Conservation (phyloP, 2,888 invertebrate genomes). For the Archips crataeganus region DNA sequence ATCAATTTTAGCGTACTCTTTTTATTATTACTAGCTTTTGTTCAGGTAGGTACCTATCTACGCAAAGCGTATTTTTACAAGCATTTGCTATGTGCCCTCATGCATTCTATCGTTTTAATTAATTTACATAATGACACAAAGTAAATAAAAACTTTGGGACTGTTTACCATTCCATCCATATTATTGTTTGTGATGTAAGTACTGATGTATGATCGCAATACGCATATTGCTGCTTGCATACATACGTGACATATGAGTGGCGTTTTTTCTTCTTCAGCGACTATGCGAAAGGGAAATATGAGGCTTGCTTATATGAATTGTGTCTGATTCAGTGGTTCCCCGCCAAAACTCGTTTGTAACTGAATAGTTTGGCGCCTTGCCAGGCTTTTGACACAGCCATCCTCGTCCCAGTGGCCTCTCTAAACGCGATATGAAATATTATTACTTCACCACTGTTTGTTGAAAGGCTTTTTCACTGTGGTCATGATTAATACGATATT, state of each 20-base stretch:
- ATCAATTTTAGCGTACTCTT: too few species aligned
- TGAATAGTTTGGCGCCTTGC: slow-evolving; percentile 68
- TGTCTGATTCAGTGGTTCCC: slow-evolving; percentile 39
- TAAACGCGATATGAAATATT: slow-evolving; percentile 54
- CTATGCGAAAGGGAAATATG: slow-evolving; percentile 38
- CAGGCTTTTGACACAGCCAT: slow-evolving; percentile 62
- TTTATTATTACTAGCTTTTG: too few species aligned
- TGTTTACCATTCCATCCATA: neutral
- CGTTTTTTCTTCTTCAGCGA: slow-evolving; percentile 33
- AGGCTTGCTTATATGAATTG: slow-evolving; percentile 40
- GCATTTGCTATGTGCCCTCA: too few species aligned
- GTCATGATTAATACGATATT: slow-evolving; percentile 27
- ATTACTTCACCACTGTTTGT: slow-evolving; percentile 43
- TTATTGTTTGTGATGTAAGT: neutral
- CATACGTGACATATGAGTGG: slow-evolving; percentile 27
- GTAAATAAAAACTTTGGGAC: too few species aligned
- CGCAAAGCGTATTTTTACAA: too few species aligned
- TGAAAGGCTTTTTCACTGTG: slow-evolving; percentile 43
- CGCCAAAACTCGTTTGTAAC: slow-evolving; percentile 62
- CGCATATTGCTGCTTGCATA: slow-evolving; percentile 21
- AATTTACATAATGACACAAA: too few species aligned
- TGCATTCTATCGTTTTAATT: too few species aligned
- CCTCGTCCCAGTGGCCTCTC: slow-evolving; percentile 59
- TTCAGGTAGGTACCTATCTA: too few species aligned
- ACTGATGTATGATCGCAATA: neutral